A percentile compares a stretch with the other conserved stretches of the same genome.
Conservation (phyloP, 2,113 vertebrate genomes). For the Circaetus cinerascens region DNA sequence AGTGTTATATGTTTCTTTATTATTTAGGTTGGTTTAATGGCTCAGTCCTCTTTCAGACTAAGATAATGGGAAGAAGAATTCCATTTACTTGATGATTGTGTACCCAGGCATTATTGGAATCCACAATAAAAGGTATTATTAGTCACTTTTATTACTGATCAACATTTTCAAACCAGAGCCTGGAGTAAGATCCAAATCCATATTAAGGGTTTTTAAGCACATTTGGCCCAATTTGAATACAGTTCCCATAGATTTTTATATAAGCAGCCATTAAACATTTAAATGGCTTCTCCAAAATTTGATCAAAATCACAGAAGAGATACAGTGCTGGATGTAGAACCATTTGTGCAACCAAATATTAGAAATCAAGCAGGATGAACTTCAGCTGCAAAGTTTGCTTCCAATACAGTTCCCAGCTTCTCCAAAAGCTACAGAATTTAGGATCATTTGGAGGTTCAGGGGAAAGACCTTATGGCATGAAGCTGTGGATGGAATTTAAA, state of each 20-base stretch:
- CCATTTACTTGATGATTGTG: not conserved
- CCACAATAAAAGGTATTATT: not conserved
- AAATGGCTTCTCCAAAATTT: not conserved
- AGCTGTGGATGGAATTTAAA: not conserved
- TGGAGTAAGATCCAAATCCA: not conserved
- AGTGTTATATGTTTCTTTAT: not conserved
- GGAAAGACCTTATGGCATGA: not conserved
- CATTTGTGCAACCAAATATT: not conserved
- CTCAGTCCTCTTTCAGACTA: not conserved
- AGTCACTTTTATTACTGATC: not conserved
- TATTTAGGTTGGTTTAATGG: not conserved
- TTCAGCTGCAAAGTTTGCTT: not conserved
- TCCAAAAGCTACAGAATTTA: not conserved
- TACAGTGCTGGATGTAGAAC: not conserved
- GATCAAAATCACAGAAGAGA: not conserved
- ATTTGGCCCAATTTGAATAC: not conserved
- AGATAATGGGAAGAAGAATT: constrained; percentile 6
- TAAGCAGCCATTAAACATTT: not conserved
- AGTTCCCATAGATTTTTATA: not conserved
- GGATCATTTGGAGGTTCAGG: not conserved
- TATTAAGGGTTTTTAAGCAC: not conserved
- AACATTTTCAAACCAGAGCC: not conserved
- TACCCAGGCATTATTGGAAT: not conserved
- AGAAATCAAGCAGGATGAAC: not conserved
- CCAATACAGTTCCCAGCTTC: not conserved